These are phyloP conservation scores for Macroramphosus scolopax DNA, from an alignment of 2,797 vertebrate genomes.

Conservation along the genomic window DNA sequence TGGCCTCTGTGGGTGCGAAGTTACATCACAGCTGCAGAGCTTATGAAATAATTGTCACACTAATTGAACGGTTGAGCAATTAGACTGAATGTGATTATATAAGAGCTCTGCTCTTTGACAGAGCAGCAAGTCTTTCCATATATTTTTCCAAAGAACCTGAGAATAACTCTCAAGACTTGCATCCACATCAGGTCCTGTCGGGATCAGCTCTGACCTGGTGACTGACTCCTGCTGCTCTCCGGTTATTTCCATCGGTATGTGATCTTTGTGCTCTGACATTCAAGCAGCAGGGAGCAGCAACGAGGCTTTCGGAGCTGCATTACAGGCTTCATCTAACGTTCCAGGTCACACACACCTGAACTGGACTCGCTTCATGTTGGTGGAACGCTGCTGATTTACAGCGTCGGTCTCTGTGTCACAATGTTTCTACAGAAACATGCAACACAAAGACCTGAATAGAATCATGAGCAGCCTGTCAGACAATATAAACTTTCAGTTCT, in stretches of 20 bases:
- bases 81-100: too few species aligned
- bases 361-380: constrained; percentile 11
- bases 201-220: constrained; percentile 17
- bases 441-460: background rate
- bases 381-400: too few species aligned
- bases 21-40: too few species aligned
- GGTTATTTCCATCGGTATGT: constrained; percentile 50
- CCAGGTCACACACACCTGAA: constrained; percentile 22
- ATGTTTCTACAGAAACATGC: background rate
- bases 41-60: too few species aligned
- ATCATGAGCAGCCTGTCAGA: constrained; percentile 6
- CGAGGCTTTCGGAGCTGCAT: constrained; percentile 36
- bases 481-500: too few species aligned
- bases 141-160: too few species aligned
- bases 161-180: too few species aligned
- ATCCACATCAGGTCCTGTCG: constrained; percentile 12
- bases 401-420: too few species aligned
- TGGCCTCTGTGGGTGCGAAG: too few species aligned
- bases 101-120: too few species aligned
- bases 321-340: constrained; percentile 47
- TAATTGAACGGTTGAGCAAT: too few species aligned
- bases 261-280: constrained; percentile 63
- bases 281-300: constrained; percentile 47
- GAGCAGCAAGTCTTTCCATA: too few species aligned
- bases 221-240: constrained; percentile 39